Percentiles rank a stretch among this genome's conserved stretches.
Evolutionary conservation across 2,888 invertebrate species (phyloP).

Genomic region (Volucella inflata): DNA sequence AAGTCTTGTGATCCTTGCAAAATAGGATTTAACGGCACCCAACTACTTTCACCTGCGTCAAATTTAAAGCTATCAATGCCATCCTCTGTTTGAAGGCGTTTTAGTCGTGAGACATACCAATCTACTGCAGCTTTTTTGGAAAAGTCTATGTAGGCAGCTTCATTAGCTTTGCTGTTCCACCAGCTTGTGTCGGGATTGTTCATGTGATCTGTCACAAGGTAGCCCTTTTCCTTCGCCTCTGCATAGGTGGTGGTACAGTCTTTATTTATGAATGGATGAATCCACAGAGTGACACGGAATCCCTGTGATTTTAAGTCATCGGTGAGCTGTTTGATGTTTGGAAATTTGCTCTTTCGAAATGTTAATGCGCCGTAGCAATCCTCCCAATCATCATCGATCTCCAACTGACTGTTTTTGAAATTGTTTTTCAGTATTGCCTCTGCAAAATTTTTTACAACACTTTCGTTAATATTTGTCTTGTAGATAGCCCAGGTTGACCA

Average conservation of each 20-base stretch:
- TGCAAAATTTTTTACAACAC: slow-evolving; percentile 87
- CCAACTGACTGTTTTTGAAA: slow-evolving; percentile 90
- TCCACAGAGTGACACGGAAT: slow-evolving; percentile 92
- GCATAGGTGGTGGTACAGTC: slow-evolving; percentile 87
- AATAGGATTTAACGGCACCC: slow-evolving; percentile 86
- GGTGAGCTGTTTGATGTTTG: slow-evolving; percentile 87
- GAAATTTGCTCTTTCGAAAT: slow-evolving; percentile 89
- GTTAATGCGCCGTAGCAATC: slow-evolving; percentile 92
- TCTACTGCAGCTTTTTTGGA: slow-evolving; percentile 86
- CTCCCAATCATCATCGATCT: slow-evolving; percentile 96
- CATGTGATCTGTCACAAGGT: slow-evolving; percentile 83
- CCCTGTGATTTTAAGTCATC: slow-evolving; percentile 87
- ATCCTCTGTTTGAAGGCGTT: slow-evolving; percentile 85
- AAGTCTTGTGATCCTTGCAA: slow-evolving; percentile 85
- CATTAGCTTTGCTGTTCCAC: slow-evolving; percentile 83
- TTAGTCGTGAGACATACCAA: slow-evolving; percentile 85
- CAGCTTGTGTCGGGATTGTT: slow-evolving; percentile 84
- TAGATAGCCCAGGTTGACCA: slow-evolving; percentile 92
- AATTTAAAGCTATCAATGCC: slow-evolving; percentile 91
- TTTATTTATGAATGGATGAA: slow-evolving; percentile 93
- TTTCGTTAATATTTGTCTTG: slow-evolving; percentile 87
- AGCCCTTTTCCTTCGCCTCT: slow-evolving; percentile 85
- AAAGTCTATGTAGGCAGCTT: slow-evolving; percentile 87
- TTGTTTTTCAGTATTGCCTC: slow-evolving; percentile 87
- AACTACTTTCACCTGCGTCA: slow-evolving; percentile 90